Base-by-base conservation (phyloP, 2,888 invertebrate genomes). In the Rhamphomyia laevipes region DNA sequence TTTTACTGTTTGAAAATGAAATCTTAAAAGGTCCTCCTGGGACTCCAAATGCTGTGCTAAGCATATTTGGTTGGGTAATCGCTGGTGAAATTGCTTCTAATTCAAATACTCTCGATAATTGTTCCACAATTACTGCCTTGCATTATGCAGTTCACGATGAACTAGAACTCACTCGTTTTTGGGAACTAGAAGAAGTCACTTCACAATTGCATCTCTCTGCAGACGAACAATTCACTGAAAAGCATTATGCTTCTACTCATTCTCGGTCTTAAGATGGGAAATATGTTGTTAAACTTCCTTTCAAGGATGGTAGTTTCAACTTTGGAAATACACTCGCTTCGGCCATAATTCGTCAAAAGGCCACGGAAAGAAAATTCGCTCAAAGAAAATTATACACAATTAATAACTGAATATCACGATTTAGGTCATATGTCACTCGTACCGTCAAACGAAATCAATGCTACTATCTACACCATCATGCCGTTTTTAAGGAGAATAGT, bases 401-500 rank as follows among this genome's bases (percentile, higher is more conserved):
- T 57, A 43, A 41, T 57, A 30, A 23, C 50, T 2, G 53, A 54
- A 21, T 53, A 57, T 47, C 16, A 51, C 12, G 27, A 17, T 2
- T 43, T 53, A 18, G 52, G 51, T 10, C 54, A 55, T n/a, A 54
- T 56, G 54, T 45, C 43, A 30, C 31, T 37, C n/a, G 27, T 55
- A 15, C 18, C 43, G 2, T 11, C 40, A 4, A 7, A 43, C 16
- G 46, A 56, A 38, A 18, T 48, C 12, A 31, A 11, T 27, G 23
- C 23, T 27, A 27, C 23, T 58, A 56, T 23, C 42, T 55, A 12
- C 46, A 55, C 10, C 53, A 58, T 31, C 55, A 58, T 45, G 53
- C 54, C 2, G 53, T 55, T 2, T 43, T 54, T 1, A 55, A 53
- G 38, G 46, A 54, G 4, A 50, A 50, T 12, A 55, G 53, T 45